phyloP scores from a whole-genome alignment of 2,113 vertebrate species.

The Panurus biarmicus region DNA sequence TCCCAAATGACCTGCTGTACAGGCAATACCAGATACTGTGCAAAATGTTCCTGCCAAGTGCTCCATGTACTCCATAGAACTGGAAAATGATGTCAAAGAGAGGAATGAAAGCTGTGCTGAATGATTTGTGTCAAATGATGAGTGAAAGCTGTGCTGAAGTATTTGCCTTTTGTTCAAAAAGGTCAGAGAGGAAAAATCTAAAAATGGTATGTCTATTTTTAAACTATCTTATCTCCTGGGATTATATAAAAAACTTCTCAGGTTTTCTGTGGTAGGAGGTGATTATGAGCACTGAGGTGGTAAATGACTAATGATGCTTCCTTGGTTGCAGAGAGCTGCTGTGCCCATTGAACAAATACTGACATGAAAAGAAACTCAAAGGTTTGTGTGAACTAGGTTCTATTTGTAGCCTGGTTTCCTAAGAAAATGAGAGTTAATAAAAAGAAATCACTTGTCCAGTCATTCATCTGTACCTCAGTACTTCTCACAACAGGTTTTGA shows the following conservation, averaged over 20 bases:
- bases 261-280: neutral
- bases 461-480: neutral
- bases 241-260: neutral
- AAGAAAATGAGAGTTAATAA: neutral
- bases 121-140: neutral
- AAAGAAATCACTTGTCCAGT: neutral
- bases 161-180: neutral
- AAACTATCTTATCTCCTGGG: neutral
- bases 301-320: neutral
- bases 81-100: neutral
- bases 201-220: neutral
- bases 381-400: neutral
- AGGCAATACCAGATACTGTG: neutral
- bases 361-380: neutral
- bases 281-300: neutral
- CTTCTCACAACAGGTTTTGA: neutral
- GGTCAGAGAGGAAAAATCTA: neutral
- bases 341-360: neutral
- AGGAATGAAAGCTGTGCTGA: neutral
- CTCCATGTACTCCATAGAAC: neutral
- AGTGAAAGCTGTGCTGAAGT: neutral
- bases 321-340: neutral
- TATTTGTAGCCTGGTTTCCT: neutral
- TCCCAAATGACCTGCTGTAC: neutral
- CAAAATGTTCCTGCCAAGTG: neutral